Evolutionary conservation across 2,797 vertebrate species (phyloP), one percentile per base, ranked within the genome.

Genomic region (Manis crassicaudata): DNA sequence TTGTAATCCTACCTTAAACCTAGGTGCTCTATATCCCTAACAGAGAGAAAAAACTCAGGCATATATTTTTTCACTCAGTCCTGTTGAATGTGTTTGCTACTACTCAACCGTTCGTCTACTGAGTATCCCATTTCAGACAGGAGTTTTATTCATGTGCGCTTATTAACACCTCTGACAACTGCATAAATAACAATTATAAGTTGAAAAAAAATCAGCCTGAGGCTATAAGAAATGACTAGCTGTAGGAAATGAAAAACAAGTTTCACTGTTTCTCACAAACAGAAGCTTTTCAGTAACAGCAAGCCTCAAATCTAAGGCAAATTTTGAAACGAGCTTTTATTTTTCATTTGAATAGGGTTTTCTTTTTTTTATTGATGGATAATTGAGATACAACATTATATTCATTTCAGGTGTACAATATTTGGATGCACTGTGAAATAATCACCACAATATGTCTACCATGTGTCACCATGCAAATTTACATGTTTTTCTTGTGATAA

Each of bases 181-280:
- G 96, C 95, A 97, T 98, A 97, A 97, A 97, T 98, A 97, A 96
- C 46, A 90, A 96, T 96, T 96, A 79, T 25, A 95, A 84, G 29
- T 29, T 92, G 77, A 96, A 94, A 96, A 92, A 46, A 94, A 65
- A 58, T 46, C 37, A 58, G 60, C 23, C 40, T 46, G 87, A 29
- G 21, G 90, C 70, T 25, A 1, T 60, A 90, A 96, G 93, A 90
- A 96, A 93, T 94, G 88, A 88, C 50, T 95, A 80, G 54, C 27
- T 93, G 46, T 85, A 94, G 63, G 72, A 86, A 75, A 91, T 58
- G 43, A 43, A 92, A 97, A 97, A 76, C 50, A 87, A 81, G 35
- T 84, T 88, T 85, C 35, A 72, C 58, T 62, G 27, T 84, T 84
- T 68, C 58, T 40, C 90, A 81, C 35, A 50, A 92, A 93, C 56